These are phyloP conservation scores for Brachionus paranguensis DNA, from an alignment of 1,140 invertebrate species.

Conservation along the genomic window DNA sequence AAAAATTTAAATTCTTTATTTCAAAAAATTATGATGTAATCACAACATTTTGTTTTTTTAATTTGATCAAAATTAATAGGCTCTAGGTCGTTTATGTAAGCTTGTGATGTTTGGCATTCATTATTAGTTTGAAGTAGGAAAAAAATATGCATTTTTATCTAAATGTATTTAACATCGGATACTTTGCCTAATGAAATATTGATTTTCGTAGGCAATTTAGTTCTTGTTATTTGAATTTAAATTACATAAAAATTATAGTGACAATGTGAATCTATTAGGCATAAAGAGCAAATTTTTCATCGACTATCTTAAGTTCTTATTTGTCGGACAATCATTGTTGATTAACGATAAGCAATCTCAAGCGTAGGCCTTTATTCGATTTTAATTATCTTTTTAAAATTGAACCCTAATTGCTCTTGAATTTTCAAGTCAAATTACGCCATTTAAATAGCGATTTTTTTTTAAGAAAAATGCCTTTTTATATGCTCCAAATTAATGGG, in stretches of 20 bases:
- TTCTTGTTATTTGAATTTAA: slow-evolving; percentile 1
- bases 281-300: not conserved
- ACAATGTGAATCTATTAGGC: not conserved
- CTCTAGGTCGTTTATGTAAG: not conserved
- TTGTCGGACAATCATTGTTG: not conserved
- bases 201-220: not conserved
- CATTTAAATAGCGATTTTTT: not conserved
- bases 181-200: not conserved
- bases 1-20: not conserved
- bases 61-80: not conserved
- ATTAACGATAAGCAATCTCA: not conserved
- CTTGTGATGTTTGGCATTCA: not conserved
- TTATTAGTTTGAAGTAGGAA: not conserved
- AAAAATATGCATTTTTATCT: not conserved
- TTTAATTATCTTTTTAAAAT: not conserved
- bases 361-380: not conserved
- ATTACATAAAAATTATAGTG: slow-evolving; percentile 24
- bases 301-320: not conserved
- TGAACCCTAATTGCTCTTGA: not conserved
- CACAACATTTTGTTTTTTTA: slow-evolving; percentile 20
- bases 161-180: not conserved
- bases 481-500: too few species aligned
- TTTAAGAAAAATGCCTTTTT: not conserved
- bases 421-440: not conserved
- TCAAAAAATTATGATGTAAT: slow-evolving; percentile 5